Percentiles rank a stretch among this genome's conserved stretches.
Conservation (phyloP, 2,888 invertebrate genomes). For the Acrobasis repandana region DNA sequence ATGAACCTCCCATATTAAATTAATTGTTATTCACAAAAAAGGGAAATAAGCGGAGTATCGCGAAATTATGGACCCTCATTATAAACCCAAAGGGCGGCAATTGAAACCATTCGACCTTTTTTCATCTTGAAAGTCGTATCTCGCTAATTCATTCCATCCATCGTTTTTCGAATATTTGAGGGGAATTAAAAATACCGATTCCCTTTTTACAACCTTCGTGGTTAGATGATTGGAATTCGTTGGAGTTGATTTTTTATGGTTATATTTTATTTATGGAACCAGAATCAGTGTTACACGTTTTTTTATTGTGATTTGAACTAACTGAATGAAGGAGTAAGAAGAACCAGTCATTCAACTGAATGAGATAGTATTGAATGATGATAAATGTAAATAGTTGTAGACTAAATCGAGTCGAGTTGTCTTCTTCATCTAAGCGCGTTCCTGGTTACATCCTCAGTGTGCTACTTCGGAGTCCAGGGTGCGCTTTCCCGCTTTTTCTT, state of each 20-base stretch:
- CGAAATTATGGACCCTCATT: slow-evolving; percentile 28
- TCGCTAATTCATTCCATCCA: slow-evolving; percentile 21
- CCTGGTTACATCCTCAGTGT: too few species aligned
- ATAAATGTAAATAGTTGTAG: too few species aligned
- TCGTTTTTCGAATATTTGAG: slow-evolving; percentile 21
- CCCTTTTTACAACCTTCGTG: slow-evolving; percentile 10
- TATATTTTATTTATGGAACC: too few species aligned
- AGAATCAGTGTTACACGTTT: too few species aligned
- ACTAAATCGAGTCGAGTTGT: too few species aligned
- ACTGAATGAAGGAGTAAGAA: too few species aligned
- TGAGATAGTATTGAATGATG: too few species aligned
- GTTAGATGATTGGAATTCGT: slow-evolving; percentile 30
- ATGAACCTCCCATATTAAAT: slow-evolving; percentile 3
- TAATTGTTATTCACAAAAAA: slow-evolving; percentile 15
- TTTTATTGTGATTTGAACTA: too few species aligned
- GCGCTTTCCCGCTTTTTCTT: too few species aligned
- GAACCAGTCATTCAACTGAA: too few species aligned
- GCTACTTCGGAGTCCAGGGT: too few species aligned
- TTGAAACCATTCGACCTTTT: slow-evolving; percentile 27
- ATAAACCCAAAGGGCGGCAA: slow-evolving; percentile 27
- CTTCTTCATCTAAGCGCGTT: too few species aligned
- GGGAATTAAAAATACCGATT: slow-evolving; percentile 17
- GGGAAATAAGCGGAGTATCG: slow-evolving; percentile 19
- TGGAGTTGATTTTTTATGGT: slow-evolving; percentile 4
- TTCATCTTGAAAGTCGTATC: slow-evolving; percentile 16